phyloP scores from a whole-genome alignment of 2,888 invertebrate genomes.

The Hydrotaea cyrtoneurina region DNA sequence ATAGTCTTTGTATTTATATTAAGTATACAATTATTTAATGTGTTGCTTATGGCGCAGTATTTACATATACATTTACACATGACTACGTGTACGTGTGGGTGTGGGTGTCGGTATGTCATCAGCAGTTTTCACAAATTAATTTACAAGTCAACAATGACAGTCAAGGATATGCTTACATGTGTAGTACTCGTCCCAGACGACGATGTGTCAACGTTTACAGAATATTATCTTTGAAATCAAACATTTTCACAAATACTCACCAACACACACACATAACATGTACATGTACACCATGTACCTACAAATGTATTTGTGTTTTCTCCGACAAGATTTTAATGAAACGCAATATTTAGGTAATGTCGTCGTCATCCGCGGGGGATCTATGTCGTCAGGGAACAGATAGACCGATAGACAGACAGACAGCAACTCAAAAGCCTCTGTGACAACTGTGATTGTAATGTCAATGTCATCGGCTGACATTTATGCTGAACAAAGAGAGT shows the following conservation, averaged over 20 bases:
- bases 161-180: background rate
- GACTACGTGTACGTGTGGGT: no score
- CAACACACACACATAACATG: background rate
- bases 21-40: background rate
- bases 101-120: background rate
- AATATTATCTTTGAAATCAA: background rate
- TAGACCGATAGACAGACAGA: background rate
- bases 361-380: background rate
- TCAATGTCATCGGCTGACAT: background rate
- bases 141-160: background rate
- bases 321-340: constrained; percentile 10
- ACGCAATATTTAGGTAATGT: constrained; percentile 1
- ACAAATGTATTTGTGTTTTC: background rate
- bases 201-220: constrained; percentile 1
- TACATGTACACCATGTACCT: background rate
- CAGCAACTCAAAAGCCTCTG: background rate
- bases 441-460: constrained; percentile 18
- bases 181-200: background rate
- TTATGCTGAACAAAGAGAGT: background rate
- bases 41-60: background rate
- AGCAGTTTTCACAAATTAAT: background rate
- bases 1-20: background rate
- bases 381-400: background rate
- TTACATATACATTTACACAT: background rate
- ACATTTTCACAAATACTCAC: background rate